Base-by-base conservation (phyloP, 2,113 vertebrate species). In the Alouatta palliata region DNA sequence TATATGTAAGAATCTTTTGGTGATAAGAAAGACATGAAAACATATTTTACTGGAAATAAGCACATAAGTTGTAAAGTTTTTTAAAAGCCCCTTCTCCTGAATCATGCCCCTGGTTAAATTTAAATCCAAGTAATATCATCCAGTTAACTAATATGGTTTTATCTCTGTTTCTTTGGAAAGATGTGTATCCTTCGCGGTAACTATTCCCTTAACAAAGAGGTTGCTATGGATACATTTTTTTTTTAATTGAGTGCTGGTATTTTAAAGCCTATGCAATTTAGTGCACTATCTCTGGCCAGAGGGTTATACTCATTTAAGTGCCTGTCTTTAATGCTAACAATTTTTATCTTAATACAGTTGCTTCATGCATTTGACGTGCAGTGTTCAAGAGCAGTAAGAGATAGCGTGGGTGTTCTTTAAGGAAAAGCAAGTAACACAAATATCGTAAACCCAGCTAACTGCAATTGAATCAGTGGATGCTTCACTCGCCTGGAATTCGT, bases 141-240 rank as follows among this genome's bases (percentile, higher is more conserved):
- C 61, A 68, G 87, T 94, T 94, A 93, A 86, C 92, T 95, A 97
- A 88, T 37, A 75, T 71, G 20, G n/a, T 88, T 96, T 97, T 92
- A 66, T 96, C 56, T 87, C 70, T 86, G 64, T 97, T 96, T 97
- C 52, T 66, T 96, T 97, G 92, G 95, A 92, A 97, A 58, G 83
- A 94, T 89, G n/a, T 97, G 54, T 91, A 96, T 89, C 1, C 0
- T 97, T 97, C 98, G 91, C 86, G 97, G 97, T 98, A 98, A 97
- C 91, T 97, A 93, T 91, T 96, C 94, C 61, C 89, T 97, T 97
- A 96, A 98, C 92, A 96, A 94, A 97, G 49, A 56, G 56, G 98
- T 98, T 98, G 97, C 98, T 96, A 98, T 98, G 97, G 98, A 97
- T 97, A 98, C 97, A 70, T 52, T 90, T 84, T 96, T 23, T 96